Evolutionary conservation across 1,140 invertebrate species (phyloP).

Genomic region (Drosophila murphyi): DNA sequence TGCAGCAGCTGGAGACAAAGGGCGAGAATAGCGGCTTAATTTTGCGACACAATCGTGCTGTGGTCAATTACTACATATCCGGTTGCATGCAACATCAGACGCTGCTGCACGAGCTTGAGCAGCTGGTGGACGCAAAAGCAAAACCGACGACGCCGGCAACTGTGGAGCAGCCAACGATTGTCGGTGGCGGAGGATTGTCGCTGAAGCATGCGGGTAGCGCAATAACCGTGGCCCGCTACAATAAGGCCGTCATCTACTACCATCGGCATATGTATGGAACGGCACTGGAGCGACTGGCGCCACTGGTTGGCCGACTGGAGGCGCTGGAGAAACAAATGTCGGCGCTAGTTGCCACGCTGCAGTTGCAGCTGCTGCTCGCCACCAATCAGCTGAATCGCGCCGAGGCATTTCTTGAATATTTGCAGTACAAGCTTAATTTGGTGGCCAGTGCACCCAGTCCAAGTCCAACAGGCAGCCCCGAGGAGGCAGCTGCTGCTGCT

Average conservation of each 20-base stretch:
- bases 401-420: constrained; percentile 70
- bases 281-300: constrained; percentile 90
- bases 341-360: constrained; percentile 85
- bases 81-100: constrained; percentile 89
- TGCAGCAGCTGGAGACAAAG: constrained; percentile 87
- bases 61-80: constrained; percentile 90
- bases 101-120: constrained; percentile 87
- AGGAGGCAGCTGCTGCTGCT: constrained; percentile 25
- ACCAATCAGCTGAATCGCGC: constrained; percentile 80
- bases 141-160: background rate
- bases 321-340: constrained; percentile 88
- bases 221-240: constrained; percentile 88
- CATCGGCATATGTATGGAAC: constrained; percentile 91
- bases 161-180: constrained; percentile 6
- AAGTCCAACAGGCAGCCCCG: constrained; percentile 60
- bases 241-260: constrained; percentile 93
- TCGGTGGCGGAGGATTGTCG: constrained; percentile 16
- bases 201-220: constrained; percentile 62
- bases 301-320: constrained; percentile 90
- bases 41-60: constrained; percentile 89
- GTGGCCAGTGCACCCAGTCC: constrained; percentile 74
- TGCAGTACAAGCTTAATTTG: constrained; percentile 69
- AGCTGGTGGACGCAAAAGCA: constrained; percentile 45
- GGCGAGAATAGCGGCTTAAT: constrained; percentile 88
- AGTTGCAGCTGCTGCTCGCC: constrained; percentile 79